Evolutionary conservation across 2,797 vertebrate species (phyloP).

Genomic region (Anniella stebbinsi): DNA sequence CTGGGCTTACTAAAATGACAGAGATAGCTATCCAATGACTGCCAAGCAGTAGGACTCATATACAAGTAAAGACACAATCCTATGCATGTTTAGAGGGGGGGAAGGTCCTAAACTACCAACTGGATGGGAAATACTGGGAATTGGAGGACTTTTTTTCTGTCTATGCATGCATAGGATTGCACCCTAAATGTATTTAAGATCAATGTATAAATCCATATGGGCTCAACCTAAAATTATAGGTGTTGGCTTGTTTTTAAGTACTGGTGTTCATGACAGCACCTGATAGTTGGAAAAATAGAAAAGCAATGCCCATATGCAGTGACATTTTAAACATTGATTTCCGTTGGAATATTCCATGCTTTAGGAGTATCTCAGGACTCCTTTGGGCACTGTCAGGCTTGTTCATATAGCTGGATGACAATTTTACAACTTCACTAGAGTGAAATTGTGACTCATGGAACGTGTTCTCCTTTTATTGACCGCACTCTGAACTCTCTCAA

Average conservation of each 20-base stretch:
- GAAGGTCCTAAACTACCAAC: too few relatives aligned
- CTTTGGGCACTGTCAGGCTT: constrained; percentile 41
- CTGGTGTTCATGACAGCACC: not conserved
- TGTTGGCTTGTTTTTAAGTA: constrained; percentile 3
- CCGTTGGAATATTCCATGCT: constrained; percentile 27
- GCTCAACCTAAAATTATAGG: not conserved
- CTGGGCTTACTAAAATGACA: constrained; percentile 32
- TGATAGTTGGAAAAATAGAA: not conserved
- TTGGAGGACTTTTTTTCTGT: not conserved
- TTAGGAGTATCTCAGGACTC: constrained; percentile 59
- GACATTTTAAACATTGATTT: constrained; percentile 3
- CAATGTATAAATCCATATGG: not conserved
- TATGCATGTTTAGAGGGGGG: too few relatives aligned
- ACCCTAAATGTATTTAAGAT: not conserved
- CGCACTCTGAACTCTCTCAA: constrained; percentile 29
- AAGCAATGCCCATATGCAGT: not conserved
- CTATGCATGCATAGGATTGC: not conserved
- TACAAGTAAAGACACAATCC: not conserved
- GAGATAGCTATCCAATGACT: not conserved
- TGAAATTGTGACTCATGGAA: constrained; percentile 52
- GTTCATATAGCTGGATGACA: constrained; percentile 40
- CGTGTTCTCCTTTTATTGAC: constrained; percentile 23
- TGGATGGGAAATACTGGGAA: not conserved
- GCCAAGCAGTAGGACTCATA: not conserved
- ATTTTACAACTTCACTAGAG: constrained; percentile 60